Base-by-base conservation (phyloP, 2,113 vertebrate genomes). In the Synchiropus splendidus region DNA sequence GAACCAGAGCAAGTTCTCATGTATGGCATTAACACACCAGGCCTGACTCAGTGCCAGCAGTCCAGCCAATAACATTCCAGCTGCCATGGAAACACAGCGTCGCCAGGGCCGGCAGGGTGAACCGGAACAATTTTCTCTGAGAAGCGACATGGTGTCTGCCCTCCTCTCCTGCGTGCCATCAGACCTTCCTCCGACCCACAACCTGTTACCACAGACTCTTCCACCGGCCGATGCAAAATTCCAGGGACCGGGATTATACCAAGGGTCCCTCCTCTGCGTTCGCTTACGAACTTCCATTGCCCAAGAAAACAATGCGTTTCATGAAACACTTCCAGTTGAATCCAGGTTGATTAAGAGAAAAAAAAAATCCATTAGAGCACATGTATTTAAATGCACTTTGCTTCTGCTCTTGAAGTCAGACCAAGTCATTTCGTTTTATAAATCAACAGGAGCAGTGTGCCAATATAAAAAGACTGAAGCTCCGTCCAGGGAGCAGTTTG, bases 1-100 rank as follows among this genome's bases (percentile, higher is more conserved):
- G 77, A 89, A 84, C 72, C 80, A 84, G 58, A 54, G 76, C 53
- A 87, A 67, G 64, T 86, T 86, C 70, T 87, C 83, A 2, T 78
- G 81, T 39, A 76, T 72, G 43, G 58, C 54, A 33, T 75, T 72
- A 52, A 74, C 69, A 60, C 74, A 71, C 64, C 58, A 83, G 51
- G 79, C 67, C 75, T 79, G 58, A 67, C 51, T 62, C 50, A 78
- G 45, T 6, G 46, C 60, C 18, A 70, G 44, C 17, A 57, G 39
- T 40, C 41, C 62, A 53, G 80, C 79, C 40, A 58, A 57, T 43
- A 58, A 36, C 30, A 81, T 58, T 46, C 67, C 79, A n/a, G 73
- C 42, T 46, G 67, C 73, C 67, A 72, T 73, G 73, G 72, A 75
- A 72, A 83, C 66, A 10, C 55, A 10, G 46, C 11, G 61, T 67